These are phyloP conservation scores for Piliocolobus tephrosceles DNA, from an alignment of 2,113 vertebrate genomes.

Conservation along the genomic window DNA sequence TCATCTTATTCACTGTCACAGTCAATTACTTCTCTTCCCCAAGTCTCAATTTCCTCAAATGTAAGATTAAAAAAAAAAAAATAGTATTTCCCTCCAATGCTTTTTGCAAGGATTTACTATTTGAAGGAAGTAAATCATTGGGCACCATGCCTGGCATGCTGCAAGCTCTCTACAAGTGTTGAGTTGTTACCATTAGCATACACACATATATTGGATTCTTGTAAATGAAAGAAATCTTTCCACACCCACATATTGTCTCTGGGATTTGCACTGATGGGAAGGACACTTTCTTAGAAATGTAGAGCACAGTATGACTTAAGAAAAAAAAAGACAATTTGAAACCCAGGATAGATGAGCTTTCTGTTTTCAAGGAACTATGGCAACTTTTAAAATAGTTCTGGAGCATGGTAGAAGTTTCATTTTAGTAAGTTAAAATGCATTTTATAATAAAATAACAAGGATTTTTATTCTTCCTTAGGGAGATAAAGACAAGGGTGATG, in stretches of 20 bases:
- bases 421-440: background rate
- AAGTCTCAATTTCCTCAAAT: background rate
- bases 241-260: background rate
- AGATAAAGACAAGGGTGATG: background rate
- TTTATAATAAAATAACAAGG: background rate
- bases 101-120: constrained; percentile 35
- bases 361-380: background rate
- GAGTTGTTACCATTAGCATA: background rate
- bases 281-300: background rate
- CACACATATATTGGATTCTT: background rate
- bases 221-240: background rate
- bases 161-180: background rate
- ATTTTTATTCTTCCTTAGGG: background rate
- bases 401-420: background rate
- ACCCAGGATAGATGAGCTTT: background rate
- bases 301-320: background rate
- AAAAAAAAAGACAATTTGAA: background rate
- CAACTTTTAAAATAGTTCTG: background rate
- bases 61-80: background rate
- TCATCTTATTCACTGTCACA: background rate
- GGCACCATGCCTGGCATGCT: background rate
- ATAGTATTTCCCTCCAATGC: background rate
- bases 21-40: background rate
- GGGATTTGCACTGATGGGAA: background rate
- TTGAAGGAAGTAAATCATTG: background rate